Conservation (phyloP, 2,888 invertebrate genomes). For the Folsomia candida region DNA sequence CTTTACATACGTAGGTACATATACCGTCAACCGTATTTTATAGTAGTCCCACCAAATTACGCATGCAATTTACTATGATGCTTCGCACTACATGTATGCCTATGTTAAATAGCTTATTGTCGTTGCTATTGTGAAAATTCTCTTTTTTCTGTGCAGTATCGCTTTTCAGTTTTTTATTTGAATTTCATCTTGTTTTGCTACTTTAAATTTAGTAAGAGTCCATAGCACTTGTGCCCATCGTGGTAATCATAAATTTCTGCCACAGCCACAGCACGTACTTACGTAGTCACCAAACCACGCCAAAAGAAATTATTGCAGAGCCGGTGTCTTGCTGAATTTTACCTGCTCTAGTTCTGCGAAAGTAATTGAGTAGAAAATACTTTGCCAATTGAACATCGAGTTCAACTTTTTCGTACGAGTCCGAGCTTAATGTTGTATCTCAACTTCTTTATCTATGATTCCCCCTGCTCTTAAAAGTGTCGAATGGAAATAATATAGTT, state of each 20-base stretch:
- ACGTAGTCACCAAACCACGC: neutral
- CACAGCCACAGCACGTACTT: constrained; percentile 1
- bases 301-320: neutral
- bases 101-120: neutral
- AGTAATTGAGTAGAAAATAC: constrained; percentile 1
- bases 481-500: neutral
- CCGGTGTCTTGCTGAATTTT: neutral
- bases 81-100: neutral
- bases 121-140: neutral
- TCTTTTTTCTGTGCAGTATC: no score
- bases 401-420: neutral
- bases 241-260: neutral
- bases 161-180: neutral
- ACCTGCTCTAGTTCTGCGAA: constrained; percentile 3
- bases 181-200: neutral
- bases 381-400: constrained; percentile 1
- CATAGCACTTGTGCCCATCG: neutral
- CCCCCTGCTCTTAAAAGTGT: no score
- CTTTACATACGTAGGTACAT: neutral
- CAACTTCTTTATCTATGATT: no score
- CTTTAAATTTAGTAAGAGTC: neutral
- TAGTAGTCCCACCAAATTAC: neutral
- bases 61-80: neutral
- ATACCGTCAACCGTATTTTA: no score
- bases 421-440: neutral